Base-by-base conservation (phyloP, 1,140 invertebrate genomes). In the Glomeris maerens region DNA sequence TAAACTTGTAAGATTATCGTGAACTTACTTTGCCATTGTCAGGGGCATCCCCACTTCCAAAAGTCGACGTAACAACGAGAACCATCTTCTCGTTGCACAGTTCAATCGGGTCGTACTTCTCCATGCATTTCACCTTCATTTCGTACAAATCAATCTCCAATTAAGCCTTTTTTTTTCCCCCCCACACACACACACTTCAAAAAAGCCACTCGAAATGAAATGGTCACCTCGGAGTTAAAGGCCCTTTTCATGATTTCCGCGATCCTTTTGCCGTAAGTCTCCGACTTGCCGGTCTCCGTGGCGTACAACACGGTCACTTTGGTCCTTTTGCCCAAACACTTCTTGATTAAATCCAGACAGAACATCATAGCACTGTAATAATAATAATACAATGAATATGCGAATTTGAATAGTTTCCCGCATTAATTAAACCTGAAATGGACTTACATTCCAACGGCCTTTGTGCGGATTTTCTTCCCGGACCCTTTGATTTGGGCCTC, bases 251-350 rank as follows among this genome's bases (percentile, higher is more conserved):
- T 83, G 52, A 94, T 80, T 62, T 93, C 81, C 14, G 81, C 82
- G 52, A 95, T 68, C 63, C 87, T 87, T 61, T 89, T 87, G n/a
- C 90, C 90, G 67, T 88, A 95, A 62, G 82, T 79, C 66, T 94
- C 89, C 1, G 90, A 94, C 64, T 88, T 90, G 45, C 91, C 91
- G 0, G 91, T 96, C 72, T 96, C 91, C 0, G 90, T 94, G 2
- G 87, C 90, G 64, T 87, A 96, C 1, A 96, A 63, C 25, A 95
- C 84, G 0, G 89, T 94, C 7, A 90, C 90, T 66, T 92, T 93
- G 56, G 94, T 91, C 57, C 91, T 74, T 61, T 84, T 78, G 2
- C 87, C 89, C 41, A 95, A 70, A 7, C 89, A 89, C 64, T 87
- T 80, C 20, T 88, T 88, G 68, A 95, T 95, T 52, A 97, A 70